A percentile compares a stretch with the other conserved stretches of the same genome.
Conservation (phyloP, 1,140 invertebrate species). For the Drosophila asahinai region DNA sequence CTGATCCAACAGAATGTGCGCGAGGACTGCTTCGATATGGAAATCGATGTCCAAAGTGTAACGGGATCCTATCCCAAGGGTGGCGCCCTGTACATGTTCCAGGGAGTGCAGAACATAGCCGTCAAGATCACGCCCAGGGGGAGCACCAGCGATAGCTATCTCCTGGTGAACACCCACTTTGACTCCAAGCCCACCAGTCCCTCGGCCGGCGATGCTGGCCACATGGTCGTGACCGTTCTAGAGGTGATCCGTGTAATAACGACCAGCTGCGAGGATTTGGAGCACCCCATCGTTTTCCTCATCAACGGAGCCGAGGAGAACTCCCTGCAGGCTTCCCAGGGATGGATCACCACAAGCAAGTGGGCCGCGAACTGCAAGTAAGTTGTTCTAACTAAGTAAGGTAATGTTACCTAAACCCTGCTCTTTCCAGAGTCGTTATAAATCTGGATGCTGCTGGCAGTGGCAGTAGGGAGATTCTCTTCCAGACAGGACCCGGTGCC, state of each 20-base stretch:
- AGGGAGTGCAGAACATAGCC: slow-evolving; percentile 90
- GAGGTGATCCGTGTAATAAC: slow-evolving; percentile 88
- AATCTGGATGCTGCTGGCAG: slow-evolving; percentile 98
- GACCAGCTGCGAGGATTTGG: slow-evolving; percentile 27
- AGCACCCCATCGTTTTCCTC: slow-evolving; percentile 89
- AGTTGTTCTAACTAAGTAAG: slow-evolving; percentile 35
- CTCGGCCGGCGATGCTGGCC: slow-evolving; percentile 91
- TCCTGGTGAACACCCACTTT: slow-evolving; percentile 97
- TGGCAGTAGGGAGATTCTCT: slow-evolving; percentile 96
- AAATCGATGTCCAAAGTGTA: slow-evolving; percentile 85
- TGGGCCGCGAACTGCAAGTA: slow-evolving; percentile 88
- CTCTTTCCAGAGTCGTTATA: slow-evolving; percentile 90
- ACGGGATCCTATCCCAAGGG: slow-evolving; percentile 91
- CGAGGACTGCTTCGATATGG: slow-evolving; percentile 53
- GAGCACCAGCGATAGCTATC: slow-evolving; percentile 79
- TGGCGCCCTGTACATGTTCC: slow-evolving; percentile 89
- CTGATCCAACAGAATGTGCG: slow-evolving; percentile 42
- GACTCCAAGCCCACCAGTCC: slow-evolving; percentile 94
- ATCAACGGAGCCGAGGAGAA: slow-evolving; percentile 94
- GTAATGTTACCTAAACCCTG: slow-evolving; percentile 90
- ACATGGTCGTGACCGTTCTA: slow-evolving; percentile 96
- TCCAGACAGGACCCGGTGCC: slow-evolving; percentile 96
- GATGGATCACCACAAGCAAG: slow-evolving; percentile 91
- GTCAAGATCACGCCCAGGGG: slow-evolving; percentile 88
- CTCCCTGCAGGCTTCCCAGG: slow-evolving; percentile 89